These are phyloP conservation scores for Henicopernis longicauda DNA, from an alignment of 2,113 vertebrate genomes.

Conservation along the genomic window DNA sequence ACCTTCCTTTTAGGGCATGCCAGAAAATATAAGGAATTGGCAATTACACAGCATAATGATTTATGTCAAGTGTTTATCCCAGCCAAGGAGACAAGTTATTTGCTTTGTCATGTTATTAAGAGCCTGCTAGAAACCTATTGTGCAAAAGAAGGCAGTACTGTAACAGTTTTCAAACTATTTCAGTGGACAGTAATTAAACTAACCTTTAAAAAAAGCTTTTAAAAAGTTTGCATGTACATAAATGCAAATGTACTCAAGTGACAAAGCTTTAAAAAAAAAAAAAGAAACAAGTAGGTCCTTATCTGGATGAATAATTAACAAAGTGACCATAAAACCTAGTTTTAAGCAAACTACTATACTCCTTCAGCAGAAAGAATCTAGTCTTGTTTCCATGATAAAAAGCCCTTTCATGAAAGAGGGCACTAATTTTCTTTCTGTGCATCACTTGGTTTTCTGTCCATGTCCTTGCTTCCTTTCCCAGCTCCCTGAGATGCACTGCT, in stretches of 20 bases:
- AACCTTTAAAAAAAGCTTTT: not conserved
- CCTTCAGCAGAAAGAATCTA: slow-evolving; percentile 18
- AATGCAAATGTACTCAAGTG: not conserved
- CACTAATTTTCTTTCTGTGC: not conserved
- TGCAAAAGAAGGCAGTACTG: not conserved
- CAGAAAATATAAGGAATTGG: not conserved
- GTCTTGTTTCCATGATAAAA: slow-evolving; percentile 27
- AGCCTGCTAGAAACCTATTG: not conserved
- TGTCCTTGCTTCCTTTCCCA: slow-evolving; percentile 8
- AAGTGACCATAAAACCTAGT: not conserved
- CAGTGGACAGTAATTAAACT: not conserved
- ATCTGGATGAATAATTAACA: not conserved
- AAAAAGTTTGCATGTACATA: not conserved
- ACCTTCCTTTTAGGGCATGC: not conserved
- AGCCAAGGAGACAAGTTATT: not conserved
- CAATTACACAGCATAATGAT: not conserved
- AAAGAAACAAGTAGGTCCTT: not conserved
- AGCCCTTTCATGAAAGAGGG: slow-evolving; percentile 8
- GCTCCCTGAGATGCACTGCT: not conserved
- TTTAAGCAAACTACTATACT: not conserved
- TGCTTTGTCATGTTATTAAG: not conserved
- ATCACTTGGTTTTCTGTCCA: slow-evolving; percentile 32
- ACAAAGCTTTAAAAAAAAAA: not conserved
- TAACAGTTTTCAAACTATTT: not conserved
- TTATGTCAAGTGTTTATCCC: not conserved